Base-by-base conservation (phyloP, 64 coral and sea anemone species). In the Catalaphyllia jardinei region DNA sequence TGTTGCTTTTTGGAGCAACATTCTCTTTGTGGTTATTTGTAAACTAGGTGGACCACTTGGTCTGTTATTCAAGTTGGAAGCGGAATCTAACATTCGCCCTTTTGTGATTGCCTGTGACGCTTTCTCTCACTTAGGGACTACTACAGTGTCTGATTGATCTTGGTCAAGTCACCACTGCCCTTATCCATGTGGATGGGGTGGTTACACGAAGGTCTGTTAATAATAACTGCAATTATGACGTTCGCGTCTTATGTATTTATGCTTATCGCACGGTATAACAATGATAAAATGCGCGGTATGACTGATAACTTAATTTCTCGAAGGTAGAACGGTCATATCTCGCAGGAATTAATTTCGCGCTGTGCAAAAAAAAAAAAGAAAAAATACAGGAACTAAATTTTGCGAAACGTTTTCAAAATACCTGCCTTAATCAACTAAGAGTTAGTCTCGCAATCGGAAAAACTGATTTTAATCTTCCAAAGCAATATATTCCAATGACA, bases 121-220 rank as follows among this genome's bases (percentile, higher is more conserved):
- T 22, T 14, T 60, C 0, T 75, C 10, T 61, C 8, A 8, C 20
- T 10, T 29, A 98, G 96, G 83, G 96, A 17, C 28, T 98, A 13
- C 49, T 98, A 35, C 92, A 92, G 27, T 98, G 93, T 79, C 79
- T 95, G 52, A 95, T 98, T 86, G 93, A 88, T 19, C 88, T 98
- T 57, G 96, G 96, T 49, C 96, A 98, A 67, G 96, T 95, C 17
- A 91, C 91, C 19, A 98, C 88, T 18, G 96, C 96, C 19, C 90
- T 98, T 15, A 92, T 88, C 79, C 93, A 98, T 54, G 90, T 92
- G 7, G 90, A 98, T 87, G 96, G 96, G 0, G 91, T 98, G 20
- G 87, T 98, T 7, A 89, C 90, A 1, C 90, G 86, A 63, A 89
- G 93, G 96, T 98, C n/a, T 74, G 92, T 81, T 28, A 12, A 29